A percentile compares a stretch with the other conserved stretches of the same genome.
Conservation (phyloP, 2,113 vertebrate species). For the Vidua chalybeata region DNA sequence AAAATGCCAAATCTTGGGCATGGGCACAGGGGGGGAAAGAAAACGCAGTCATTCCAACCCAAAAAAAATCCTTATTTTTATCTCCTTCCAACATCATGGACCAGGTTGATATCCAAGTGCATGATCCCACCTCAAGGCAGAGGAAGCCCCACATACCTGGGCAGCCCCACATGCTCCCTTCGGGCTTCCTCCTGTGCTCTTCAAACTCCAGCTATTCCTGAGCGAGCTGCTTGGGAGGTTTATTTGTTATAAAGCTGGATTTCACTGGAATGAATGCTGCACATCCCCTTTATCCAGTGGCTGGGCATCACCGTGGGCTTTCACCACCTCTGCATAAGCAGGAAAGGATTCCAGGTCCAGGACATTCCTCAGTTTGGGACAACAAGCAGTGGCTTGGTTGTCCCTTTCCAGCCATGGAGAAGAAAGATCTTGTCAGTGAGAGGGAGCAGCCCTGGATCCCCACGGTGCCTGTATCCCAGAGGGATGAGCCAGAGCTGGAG, state of each 20-base stretch:
- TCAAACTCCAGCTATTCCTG: neutral
- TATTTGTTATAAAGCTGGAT: neutral
- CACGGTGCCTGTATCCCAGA: rapidly evolving
- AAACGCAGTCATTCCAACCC: neutral
- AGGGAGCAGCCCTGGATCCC: neutral
- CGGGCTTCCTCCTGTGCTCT: rapidly evolving
- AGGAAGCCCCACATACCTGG: rapidly evolving
- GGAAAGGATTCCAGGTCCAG: neutral
- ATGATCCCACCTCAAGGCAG: neutral
- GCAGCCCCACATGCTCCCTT: neutral
- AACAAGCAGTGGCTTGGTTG: neutral
- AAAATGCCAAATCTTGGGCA: neutral
- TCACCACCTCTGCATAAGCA: neutral
- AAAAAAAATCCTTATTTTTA: neutral
- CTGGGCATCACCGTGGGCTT: rapidly evolving
- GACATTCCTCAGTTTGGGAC: neutral
- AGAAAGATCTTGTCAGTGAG: neutral
- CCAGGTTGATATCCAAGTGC: neutral
- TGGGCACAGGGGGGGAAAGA: neutral
- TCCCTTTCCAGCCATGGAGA: neutral
- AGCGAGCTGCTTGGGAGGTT: neutral
- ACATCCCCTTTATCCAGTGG: neutral
- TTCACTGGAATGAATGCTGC: neutral
- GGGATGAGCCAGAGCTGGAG: neutral
- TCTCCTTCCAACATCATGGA: neutral